These are phyloP conservation scores for Eupeodes luniger DNA, from an alignment of 2,888 invertebrate genomes.

Conservation along the genomic window DNA sequence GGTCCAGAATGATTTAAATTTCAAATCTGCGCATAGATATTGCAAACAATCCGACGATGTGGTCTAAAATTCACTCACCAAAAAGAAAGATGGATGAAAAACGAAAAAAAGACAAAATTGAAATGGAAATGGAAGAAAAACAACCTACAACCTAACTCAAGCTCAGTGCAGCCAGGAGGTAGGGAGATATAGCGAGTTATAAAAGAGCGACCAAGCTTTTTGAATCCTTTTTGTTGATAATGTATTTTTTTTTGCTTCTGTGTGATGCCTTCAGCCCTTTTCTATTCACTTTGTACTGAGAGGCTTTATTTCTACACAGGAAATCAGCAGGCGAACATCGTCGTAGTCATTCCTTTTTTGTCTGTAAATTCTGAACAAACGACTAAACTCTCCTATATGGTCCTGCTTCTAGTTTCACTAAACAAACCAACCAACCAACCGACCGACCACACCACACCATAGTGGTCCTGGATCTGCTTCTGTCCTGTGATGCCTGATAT, in stretches of 20 bases:
- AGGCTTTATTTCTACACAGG: slow-evolving; percentile 22
- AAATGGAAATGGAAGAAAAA: background rate
- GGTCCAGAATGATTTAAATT: slow-evolving; percentile 72
- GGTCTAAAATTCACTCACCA: slow-evolving; percentile 47
- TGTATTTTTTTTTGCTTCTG: slow-evolving; percentile 19
- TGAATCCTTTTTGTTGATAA: slow-evolving; percentile 38
- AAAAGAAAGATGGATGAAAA: slow-evolving; percentile 25
- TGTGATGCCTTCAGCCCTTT: background rate
- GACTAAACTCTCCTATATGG: slow-evolving; percentile 7
- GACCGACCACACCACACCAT: slow-evolving; percentile 12
- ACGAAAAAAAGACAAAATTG: background rate
- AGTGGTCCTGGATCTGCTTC: background rate
- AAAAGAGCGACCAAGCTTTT: slow-evolving; percentile 32
- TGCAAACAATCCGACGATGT: slow-evolving; percentile 72
- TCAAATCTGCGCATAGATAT: slow-evolving; percentile 71
- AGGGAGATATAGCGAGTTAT: slow-evolving; percentile 15
- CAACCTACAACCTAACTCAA: no score
- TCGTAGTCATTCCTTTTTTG: slow-evolving; percentile 51
- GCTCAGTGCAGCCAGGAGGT: background rate
- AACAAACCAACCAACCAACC: slow-evolving; percentile 15
- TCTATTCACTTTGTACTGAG: slow-evolving; percentile 24
- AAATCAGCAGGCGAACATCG: slow-evolving; percentile 48
- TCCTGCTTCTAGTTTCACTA: background rate
- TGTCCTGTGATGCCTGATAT: background rate
- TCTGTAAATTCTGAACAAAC: slow-evolving; percentile 58